phyloP scores from a whole-genome alignment of 2,113 vertebrate species.

The Puffinus mauretanicus region DNA sequence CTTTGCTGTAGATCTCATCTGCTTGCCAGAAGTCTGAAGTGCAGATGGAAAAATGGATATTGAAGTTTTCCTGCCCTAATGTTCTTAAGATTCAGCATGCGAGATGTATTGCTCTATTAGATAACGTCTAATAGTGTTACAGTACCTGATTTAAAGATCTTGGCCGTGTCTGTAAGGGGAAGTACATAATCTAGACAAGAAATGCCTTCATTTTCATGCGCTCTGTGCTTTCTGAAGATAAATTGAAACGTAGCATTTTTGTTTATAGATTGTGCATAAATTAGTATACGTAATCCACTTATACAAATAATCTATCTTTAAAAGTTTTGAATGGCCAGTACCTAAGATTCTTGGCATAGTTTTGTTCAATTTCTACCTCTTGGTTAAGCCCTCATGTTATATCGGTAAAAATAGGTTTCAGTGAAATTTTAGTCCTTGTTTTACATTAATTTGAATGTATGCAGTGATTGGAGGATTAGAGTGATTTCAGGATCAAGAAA shows the following conservation, averaged over 20 bases:
- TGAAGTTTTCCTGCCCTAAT: constrained; percentile 40
- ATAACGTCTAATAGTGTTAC: background rate
- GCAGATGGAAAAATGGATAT: constrained; percentile 50
- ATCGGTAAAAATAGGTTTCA: background rate
- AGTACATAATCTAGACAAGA: background rate
- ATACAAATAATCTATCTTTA: background rate
- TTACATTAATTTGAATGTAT: background rate
- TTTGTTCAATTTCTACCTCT: background rate
- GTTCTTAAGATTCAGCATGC: background rate
- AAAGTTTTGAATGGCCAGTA: background rate
- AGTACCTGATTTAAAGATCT: background rate
- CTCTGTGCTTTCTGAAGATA: background rate
- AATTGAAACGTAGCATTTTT: background rate
- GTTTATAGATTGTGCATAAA: background rate
- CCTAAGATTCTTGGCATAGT: background rate
- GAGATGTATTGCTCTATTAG: background rate
- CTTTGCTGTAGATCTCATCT: constrained; percentile 35
- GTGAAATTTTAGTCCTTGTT: background rate
- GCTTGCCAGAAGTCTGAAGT: constrained; percentile 51
- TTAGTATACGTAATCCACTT: background rate
- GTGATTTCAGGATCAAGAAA: background rate
- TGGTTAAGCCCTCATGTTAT: background rate
- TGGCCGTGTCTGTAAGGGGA: background rate
- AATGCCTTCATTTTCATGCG: background rate
- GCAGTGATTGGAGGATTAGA: background rate